Base-by-base conservation (phyloP, 2,113 vertebrate species). In the Lipophrys pholis region DNA sequence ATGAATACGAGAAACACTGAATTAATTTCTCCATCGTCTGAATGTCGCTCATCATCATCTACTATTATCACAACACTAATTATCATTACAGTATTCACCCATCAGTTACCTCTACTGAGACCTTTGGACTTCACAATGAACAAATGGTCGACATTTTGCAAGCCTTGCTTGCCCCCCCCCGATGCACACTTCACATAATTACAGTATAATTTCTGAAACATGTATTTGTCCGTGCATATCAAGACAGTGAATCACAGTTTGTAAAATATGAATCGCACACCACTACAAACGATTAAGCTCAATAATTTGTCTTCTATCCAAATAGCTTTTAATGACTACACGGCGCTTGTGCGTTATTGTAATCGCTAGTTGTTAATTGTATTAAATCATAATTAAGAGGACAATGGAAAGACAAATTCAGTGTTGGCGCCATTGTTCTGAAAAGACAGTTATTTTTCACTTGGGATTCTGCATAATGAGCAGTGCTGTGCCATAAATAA, bases 401-500 rank as follows among this genome's bases (percentile, higher is more conserved):
- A 68, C 76, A 83, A 86, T 45, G 38, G 64, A 65, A 66, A 76
- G 12, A 41, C 53, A 61, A 38, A 71, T 84, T 69, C 62, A 60
- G 60, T 35, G 50, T 65, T 39, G 2, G 63, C 70, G 61, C 55
- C 62, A 72, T 70, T 83, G 78, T 85, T 62, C 59, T 64, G 64
- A 65, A 69, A 81, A 16, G 35, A 83, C 48, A 46, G 65, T 79
- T 86, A 59, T 88, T 83, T 82, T 87, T 89, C 67, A 82, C 54
- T 68, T 57, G 39, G 42, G 76, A 69, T 59, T 81, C 35, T 64
- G 60, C 70, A 73, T 80, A 89, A 86, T 80, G 85, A 83, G 72
- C 41, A 61, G 75, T 14, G 63, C 81, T 70, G 68, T 17, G 63
- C 53, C 63, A 86, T 78, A 82, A 82, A 89, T 78, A 83, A 84